Evolutionary conservation across 1,140 invertebrate genomes (phyloP).

Genomic region (Steinernema feltiae): DNA sequence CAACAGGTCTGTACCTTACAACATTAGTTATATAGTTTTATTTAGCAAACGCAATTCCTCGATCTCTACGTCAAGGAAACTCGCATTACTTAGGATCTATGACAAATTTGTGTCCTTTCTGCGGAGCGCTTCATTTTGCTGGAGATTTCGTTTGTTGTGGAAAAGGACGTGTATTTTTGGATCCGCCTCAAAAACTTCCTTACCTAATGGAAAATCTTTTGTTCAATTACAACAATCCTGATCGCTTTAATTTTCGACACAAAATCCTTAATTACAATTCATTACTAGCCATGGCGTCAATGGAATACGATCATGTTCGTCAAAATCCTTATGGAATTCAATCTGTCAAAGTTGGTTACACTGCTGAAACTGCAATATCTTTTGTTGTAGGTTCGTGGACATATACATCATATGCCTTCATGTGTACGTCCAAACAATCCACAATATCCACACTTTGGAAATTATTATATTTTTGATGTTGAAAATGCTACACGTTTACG

Average conservation of each 20-base stretch:
- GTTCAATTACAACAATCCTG: neutral
- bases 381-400: neutral
- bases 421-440: neutral
- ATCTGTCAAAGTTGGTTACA: neutral
- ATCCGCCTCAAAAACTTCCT: neutral
- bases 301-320: neutral
- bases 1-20: no score
- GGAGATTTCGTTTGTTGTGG: constrained; percentile 3
- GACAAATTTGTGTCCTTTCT: neutral
- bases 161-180: neutral
- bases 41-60: no score
- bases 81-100: neutral
- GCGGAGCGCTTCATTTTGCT: neutral
- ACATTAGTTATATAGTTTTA: no score
- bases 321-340: neutral
- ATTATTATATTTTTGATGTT: neutral
- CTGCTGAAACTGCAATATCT: neutral
- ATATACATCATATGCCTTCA: neutral
- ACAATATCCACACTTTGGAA: neutral
- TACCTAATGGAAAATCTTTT: neutral
- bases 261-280: no score
- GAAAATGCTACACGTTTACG: neutral
- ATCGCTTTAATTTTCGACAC: no score
- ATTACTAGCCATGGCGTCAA: neutral
- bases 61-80: no score